Percentiles rank a stretch among this genome's conserved stretches.
These are phyloP conservation scores for Luidia sarsii DNA, from an alignment of 53 echinoderm and acorn worm genomes.

Conservation along the genomic window DNA sequence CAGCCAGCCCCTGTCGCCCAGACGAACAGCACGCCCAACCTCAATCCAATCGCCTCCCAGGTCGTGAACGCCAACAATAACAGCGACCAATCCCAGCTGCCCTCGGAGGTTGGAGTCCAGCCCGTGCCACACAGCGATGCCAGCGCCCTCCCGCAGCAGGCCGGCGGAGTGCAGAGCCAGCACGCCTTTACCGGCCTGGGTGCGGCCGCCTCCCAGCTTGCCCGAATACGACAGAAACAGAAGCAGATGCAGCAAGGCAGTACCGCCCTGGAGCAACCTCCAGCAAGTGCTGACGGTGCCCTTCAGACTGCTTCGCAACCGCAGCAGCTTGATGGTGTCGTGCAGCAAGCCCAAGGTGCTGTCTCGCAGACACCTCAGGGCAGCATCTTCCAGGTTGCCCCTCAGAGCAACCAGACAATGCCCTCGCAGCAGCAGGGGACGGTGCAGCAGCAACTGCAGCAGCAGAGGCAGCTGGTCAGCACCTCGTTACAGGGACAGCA, in stretches of 20 bases:
- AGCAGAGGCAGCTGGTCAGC: constrained; percentile 29
- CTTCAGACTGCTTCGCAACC: constrained; percentile 9
- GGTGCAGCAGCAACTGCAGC: constrained; percentile 48
- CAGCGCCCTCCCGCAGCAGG: constrained; percentile 7
- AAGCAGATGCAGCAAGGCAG: constrained; percentile 17
- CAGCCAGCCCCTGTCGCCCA: background rate
- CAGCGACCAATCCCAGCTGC: constrained; percentile 27
- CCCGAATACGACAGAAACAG: constrained; percentile 30
- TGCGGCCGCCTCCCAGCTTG: constrained; percentile 34
- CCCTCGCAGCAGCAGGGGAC: constrained; percentile 4
- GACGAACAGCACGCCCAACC: background rate
- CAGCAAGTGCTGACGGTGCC: background rate
- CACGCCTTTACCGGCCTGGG: constrained; percentile 28
- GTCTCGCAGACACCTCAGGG: constrained; percentile 9
- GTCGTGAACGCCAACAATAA: constrained; percentile 30
- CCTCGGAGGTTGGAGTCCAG: constrained; percentile 21
- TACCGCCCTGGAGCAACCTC: background rate
- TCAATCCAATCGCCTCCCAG: constrained; percentile 1
- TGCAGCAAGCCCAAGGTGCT: background rate
- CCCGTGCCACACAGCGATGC: background rate
- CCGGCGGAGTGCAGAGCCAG: constrained; percentile 1
- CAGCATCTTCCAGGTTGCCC: background rate
- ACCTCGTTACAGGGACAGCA: constrained; percentile 14
- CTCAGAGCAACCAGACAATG: background rate
- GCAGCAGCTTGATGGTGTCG: background rate